Conservation (phyloP, 2,113 vertebrate genomes). For the Eurystomus gularis region DNA sequence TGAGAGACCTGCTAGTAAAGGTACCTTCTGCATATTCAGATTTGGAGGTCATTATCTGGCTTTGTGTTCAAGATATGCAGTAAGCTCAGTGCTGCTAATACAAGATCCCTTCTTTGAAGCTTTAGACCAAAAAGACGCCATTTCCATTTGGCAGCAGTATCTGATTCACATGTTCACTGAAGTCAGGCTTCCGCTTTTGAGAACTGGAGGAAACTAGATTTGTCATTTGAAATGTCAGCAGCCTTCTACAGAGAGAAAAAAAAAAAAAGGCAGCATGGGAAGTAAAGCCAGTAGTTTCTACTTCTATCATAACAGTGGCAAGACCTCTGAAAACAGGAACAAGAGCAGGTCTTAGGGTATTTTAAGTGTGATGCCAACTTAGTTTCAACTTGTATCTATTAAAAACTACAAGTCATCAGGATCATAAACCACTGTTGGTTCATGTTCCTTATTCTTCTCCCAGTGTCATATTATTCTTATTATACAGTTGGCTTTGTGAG, state of each 20-base stretch:
- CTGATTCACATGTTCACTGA: conserved; percentile 27
- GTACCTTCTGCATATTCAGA: not conserved
- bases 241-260: not conserved
- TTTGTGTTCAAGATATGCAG: not conserved
- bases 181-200: conserved; percentile 53
- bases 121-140: not conserved
- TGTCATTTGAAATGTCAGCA: conserved; percentile 46
- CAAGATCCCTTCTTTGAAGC: not conserved
- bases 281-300: conserved; percentile 8
- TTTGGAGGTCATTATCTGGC: not conserved
- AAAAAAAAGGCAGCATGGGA: not conserved
- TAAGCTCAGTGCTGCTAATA: not conserved
- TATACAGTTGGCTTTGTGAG: not conserved
- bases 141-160: conserved; percentile 25
- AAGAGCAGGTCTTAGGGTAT: not conserved
- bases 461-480: not conserved
- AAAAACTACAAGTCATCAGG: not conserved
- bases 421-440: not conserved
- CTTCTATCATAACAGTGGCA: not conserved
- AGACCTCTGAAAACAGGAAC: conserved; percentile 23
- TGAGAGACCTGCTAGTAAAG: not conserved
- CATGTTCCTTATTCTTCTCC: not conserved
- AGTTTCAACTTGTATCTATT: not conserved
- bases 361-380: not conserved
- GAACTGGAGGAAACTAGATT: conserved; percentile 38